A percentile compares a stretch with the other conserved stretches of the same genome.
These are phyloP conservation scores for Mobula birostris DNA, from an alignment of 2,113 vertebrate species.

Conservation along the genomic window DNA sequence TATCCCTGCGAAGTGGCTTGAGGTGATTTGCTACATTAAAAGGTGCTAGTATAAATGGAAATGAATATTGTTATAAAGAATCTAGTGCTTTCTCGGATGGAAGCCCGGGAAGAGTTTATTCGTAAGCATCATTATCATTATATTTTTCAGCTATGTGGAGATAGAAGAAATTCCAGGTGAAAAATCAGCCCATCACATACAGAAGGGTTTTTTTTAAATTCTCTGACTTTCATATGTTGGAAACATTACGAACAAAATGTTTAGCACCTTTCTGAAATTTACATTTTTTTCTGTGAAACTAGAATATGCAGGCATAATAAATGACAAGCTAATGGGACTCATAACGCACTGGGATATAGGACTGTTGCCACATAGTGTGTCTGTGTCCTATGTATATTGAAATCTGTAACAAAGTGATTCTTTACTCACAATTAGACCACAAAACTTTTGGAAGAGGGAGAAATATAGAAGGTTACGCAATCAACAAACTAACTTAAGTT, in stretches of 20 bases:
- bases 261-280: background rate
- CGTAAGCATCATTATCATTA: no score
- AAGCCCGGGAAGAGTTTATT: no score
- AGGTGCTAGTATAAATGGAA: no score
- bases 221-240: no score
- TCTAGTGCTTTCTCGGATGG: no score
- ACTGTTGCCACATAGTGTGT: background rate
- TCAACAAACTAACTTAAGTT: background rate
- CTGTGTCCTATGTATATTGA: background rate
- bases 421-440: background rate
- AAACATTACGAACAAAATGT: no score
- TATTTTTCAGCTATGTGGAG: background rate
- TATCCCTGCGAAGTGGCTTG: no score
- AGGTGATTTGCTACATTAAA: no score
- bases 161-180: background rate
- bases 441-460: background rate
- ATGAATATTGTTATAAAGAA: no score
- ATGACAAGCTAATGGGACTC: background rate
- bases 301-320: background rate
- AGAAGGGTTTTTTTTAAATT: no score
- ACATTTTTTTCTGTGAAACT: background rate
- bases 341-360: background rate
- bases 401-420: background rate
- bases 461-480: background rate
- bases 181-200: background rate